These are phyloP conservation scores for Athalia cordata DNA, from an alignment of 2,888 invertebrate genomes.

Conservation along the genomic window DNA sequence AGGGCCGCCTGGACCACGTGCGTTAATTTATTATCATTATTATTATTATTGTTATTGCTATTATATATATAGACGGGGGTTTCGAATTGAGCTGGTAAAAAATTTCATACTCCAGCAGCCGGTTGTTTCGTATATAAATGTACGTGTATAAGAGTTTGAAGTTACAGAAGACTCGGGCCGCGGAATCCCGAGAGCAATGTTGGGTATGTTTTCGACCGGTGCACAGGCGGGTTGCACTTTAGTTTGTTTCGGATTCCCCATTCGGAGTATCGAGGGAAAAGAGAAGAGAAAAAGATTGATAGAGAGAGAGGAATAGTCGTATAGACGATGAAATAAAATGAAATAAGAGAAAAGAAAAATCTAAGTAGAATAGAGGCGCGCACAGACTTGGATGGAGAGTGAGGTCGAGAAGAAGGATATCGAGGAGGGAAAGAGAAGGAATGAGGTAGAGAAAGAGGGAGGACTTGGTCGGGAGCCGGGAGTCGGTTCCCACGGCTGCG, in stretches of 20 bases:
- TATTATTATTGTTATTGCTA: not conserved
- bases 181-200: constrained; percentile 35
- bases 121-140: constrained; percentile 34
- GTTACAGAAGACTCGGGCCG: constrained; percentile 9
- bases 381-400: constrained; percentile 48
- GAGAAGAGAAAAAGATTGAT: constrained; percentile 3
- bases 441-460: constrained; percentile 51
- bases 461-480: constrained; percentile 64
- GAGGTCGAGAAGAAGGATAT: constrained; percentile 51
- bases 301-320: constrained; percentile 46
- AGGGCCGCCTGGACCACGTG: constrained; percentile 39
- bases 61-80: constrained; percentile 51
- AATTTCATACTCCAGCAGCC: constrained; percentile 41
- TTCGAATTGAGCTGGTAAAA: constrained; percentile 70
- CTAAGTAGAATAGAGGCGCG: constrained; percentile 51
- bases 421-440: constrained; percentile 52
- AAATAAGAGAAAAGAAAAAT: constrained; percentile 13
- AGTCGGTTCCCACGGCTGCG: constrained; percentile 71
- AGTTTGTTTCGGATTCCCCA: constrained; percentile 8
- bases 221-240: not conserved
- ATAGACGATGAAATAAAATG: constrained; percentile 34
- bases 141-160: not conserved
- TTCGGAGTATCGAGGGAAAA: not conserved
- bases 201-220: constrained; percentile 7
- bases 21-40: constrained; percentile 43